phyloP scores from a whole-genome alignment of 2,113 vertebrate species.

The Delphinus delphis region DNA sequence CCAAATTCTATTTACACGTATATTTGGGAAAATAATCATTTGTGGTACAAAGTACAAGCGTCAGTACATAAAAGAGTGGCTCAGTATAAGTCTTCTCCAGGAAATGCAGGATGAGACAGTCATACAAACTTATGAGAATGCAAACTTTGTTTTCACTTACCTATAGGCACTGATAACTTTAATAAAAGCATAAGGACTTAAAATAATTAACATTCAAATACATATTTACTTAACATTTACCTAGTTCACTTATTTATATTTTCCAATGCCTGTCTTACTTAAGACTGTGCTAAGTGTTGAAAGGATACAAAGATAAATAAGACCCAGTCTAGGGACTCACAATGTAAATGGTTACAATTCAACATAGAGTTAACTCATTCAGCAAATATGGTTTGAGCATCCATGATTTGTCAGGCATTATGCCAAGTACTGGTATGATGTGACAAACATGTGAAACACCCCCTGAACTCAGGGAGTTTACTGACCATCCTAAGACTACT shows the following conservation, averaged over 20 bases:
- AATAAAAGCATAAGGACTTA: background rate
- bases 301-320: constrained; percentile 16
- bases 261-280: background rate
- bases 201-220: background rate
- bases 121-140: background rate
- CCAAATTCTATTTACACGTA: background rate
- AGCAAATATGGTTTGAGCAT: background rate
- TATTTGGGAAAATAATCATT: constrained; percentile 11
- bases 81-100: background rate
- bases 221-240: background rate
- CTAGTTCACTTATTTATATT: background rate
- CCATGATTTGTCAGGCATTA: background rate
- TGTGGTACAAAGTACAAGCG: background rate
- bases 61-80: background rate
- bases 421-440: background rate
- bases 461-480: background rate
- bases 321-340: background rate
- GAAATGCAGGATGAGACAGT: background rate
- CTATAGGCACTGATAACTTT: background rate
- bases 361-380: background rate
- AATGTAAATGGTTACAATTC: background rate
- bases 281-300: background rate
- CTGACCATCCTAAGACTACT: background rate
- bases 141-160: background rate
- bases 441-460: background rate